Percentiles rank a stretch among this genome's conserved stretches.
Evolutionary conservation across 2,797 vertebrate species (phyloP).

Genomic region (Danionella dracula): DNA sequence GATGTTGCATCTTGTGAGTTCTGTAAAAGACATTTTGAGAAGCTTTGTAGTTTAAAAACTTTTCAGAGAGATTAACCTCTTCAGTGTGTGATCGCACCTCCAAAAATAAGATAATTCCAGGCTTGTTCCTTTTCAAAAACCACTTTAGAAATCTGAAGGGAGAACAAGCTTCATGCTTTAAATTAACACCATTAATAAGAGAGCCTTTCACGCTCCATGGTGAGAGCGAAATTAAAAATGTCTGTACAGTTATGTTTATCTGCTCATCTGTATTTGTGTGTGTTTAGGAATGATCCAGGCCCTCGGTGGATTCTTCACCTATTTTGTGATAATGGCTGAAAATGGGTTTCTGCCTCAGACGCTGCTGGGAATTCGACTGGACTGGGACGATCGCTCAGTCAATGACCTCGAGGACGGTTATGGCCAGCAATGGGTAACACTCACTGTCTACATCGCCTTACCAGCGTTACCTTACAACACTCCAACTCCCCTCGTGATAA

Average conservation of each 20-base stretch:
- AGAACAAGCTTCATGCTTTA: neutral
- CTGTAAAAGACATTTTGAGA: no score
- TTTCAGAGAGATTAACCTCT: no score
- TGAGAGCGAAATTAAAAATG: neutral
- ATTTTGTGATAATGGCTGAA: conserved; percentile 93
- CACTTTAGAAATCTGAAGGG: neutral
- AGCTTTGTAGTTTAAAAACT: no score
- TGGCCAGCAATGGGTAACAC: conserved; percentile 86
- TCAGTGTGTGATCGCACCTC: no score
- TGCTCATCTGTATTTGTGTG: neutral
- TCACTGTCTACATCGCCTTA: neutral
- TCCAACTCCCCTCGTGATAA: no score
- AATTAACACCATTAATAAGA: neutral
- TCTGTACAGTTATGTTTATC: neutral
- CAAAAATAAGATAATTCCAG: no score
- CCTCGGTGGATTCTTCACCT: conserved; percentile 86
- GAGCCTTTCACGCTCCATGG: neutral
- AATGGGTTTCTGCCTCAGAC: conserved; percentile 78
- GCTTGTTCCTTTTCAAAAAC: no score
- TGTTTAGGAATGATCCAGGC: conserved; percentile 89
- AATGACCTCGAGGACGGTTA: conserved; percentile 89
- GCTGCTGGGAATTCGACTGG: conserved; percentile 79
- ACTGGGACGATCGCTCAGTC: conserved; percentile 78
- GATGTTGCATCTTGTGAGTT: no score
- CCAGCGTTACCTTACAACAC: no score